Evolutionary conservation across 2,888 invertebrate species (phyloP).

Genomic region (Thereva unica): DNA sequence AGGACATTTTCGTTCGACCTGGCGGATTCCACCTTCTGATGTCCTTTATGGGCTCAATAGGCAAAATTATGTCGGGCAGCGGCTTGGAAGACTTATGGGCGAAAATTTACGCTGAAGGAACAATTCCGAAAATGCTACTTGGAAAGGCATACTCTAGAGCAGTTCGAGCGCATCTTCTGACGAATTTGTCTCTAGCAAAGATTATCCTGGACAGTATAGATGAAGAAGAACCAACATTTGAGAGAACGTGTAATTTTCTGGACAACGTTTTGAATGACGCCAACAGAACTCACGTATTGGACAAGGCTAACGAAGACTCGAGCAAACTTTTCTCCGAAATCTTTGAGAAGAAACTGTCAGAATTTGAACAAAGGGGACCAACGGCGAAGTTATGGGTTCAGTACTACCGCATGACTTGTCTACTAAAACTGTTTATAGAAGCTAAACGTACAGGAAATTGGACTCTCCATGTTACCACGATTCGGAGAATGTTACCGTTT

Average conservation of each 20-base stretch:
- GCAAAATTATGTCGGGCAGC: conserved; percentile 15
- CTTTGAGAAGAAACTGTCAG: too few relatives aligned
- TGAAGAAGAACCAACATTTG: too few relatives aligned
- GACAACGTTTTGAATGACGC: too few relatives aligned
- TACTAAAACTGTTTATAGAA: conserved; percentile 36
- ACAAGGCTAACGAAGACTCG: too few relatives aligned
- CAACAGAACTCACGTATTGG: too few relatives aligned
- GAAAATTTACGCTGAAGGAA: conserved; percentile 4
- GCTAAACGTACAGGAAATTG: conserved; percentile 39
- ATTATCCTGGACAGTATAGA: conserved; percentile 8
- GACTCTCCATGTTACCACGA: conserved; percentile 26
- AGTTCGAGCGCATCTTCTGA: not conserved
- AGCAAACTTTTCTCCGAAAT: too few relatives aligned
- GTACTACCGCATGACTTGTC: conserved; percentile 45
- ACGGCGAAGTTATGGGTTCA: conserved; percentile 17
- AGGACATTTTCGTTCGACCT: not conserved
- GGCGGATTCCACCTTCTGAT: not conserved
- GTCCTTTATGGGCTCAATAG: not conserved
- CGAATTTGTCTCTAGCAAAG: not conserved
- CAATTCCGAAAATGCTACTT: not conserved
- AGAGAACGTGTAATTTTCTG: too few relatives aligned
- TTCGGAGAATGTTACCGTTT: conserved; percentile 49
- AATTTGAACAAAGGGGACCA: too few relatives aligned
- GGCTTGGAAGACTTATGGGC: conserved; percentile 2
- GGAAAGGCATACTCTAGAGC: not conserved